A percentile compares a stretch with the other conserved stretches of the same genome.
phyloP scores from a whole-genome alignment of 1,140 invertebrate genomes.

The Apis dorsata region DNA sequence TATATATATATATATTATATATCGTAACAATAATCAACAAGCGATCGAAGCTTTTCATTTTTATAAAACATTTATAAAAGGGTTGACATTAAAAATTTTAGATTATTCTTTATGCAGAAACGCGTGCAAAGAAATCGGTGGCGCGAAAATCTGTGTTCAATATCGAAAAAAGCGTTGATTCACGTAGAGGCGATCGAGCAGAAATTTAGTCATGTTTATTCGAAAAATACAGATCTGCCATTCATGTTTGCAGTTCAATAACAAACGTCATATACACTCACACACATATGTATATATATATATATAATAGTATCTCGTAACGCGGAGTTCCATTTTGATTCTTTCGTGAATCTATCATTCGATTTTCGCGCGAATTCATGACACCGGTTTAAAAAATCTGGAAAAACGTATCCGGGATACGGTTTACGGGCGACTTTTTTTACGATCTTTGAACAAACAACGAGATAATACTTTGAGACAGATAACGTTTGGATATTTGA shows the following conservation, averaged over 20 bases:
- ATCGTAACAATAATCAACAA: slow-evolving; percentile 5
- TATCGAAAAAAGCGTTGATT: slow-evolving; percentile 36
- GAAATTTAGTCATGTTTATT: slow-evolving; percentile 31
- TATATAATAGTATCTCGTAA: background rate
- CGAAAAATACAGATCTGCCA: slow-evolving; percentile 34
- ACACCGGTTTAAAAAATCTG: background rate
- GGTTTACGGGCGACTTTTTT: background rate
- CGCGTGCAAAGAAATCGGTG: slow-evolving; percentile 31
- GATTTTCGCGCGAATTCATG: background rate
- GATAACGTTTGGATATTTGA: background rate
- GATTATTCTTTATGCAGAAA: background rate
- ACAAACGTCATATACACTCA: slow-evolving; percentile 16
- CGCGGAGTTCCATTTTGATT: slow-evolving; percentile 45
- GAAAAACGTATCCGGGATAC: background rate
- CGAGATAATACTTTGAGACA: background rate
- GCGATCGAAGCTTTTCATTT: slow-evolving; percentile 13
- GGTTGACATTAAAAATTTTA: background rate
- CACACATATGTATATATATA: background rate
- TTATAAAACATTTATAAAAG: background rate
- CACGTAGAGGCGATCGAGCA: slow-evolving; percentile 14
- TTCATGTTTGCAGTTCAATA: slow-evolving; percentile 28
- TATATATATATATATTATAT: background rate
- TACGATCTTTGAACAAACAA: background rate
- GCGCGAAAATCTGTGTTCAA: background rate
- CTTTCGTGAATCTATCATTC: background rate